These are phyloP conservation scores for Enteromius treurensis DNA, from an alignment of 2,797 vertebrate genomes.

Conservation along the genomic window DNA sequence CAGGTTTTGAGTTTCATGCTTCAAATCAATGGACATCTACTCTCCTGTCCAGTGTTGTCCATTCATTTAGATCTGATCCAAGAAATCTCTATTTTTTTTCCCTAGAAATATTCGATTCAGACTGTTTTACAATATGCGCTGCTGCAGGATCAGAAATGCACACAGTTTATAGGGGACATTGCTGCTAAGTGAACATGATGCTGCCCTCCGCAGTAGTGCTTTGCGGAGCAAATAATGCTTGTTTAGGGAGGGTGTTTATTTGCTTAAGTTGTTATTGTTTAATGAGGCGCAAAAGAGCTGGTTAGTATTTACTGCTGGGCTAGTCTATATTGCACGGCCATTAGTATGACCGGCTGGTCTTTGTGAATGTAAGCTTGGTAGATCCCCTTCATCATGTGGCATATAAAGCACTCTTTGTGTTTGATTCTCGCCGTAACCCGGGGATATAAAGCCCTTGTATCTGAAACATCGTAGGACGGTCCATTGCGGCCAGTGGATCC, in stretches of 20 bases:
- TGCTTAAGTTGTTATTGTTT: constrained; percentile 63
- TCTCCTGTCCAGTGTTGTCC: background rate
- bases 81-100: background rate
- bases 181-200: constrained; percentile 35
- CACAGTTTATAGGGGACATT: constrained; percentile 1
- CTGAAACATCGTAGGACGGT: constrained; percentile 55
- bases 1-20: background rate
- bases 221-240: constrained; percentile 54
- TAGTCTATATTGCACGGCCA: constrained; percentile 51
- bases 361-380: constrained; percentile 38
- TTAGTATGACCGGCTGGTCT: constrained; percentile 57
- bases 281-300: constrained; percentile 59
- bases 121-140: background rate
- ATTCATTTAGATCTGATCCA: background rate
- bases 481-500: constrained; percentile 52
- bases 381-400: constrained; percentile 45
- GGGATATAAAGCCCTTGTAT: constrained; percentile 56
- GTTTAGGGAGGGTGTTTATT: constrained; percentile 62
- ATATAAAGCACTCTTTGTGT: constrained; percentile 53
- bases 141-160: background rate
- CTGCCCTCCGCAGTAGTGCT: constrained; percentile 49
- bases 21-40: constrained; percentile 4
- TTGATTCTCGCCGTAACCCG: constrained; percentile 53
- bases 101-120: background rate
- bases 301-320: constrained; percentile 57